A percentile compares a stretch with the other conserved stretches of the same genome.
phyloP scores from a whole-genome alignment of 2,888 invertebrate species.

The Amblyjoppa fuscipennis region DNA sequence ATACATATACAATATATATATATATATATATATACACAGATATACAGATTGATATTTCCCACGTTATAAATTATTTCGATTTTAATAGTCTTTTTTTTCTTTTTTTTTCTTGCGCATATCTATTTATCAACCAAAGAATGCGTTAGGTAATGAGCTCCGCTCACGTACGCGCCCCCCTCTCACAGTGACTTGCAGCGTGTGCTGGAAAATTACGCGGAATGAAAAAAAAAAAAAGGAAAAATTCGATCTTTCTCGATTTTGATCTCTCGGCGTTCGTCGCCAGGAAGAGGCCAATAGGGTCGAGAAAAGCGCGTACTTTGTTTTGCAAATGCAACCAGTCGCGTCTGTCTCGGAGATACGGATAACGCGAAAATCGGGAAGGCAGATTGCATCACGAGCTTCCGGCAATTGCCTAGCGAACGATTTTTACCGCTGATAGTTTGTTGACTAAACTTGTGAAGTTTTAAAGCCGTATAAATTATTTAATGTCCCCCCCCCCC shows the following conservation, averaged over 20 bases:
- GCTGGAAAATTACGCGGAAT: constrained; percentile 44
- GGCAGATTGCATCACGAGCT: constrained; percentile 70
- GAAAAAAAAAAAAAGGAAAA: constrained; percentile 8
- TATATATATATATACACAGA: constrained; percentile 53
- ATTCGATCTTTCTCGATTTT: not conserved
- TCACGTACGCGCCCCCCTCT: constrained; percentile 71
- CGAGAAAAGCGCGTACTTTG: not conserved
- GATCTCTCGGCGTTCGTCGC: not conserved
- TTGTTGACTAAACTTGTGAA: constrained; percentile 72
- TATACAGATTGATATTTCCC: constrained; percentile 72
- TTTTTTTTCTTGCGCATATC: constrained; percentile 65
- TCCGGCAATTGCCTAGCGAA: constrained; percentile 76
- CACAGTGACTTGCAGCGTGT: constrained; percentile 57
- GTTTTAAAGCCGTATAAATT: constrained; percentile 71
- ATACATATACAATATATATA: constrained; percentile 55
- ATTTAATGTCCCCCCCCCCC: constrained; percentile 58
- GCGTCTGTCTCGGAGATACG: constrained; percentile 33
- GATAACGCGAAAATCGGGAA: constrained; percentile 55
- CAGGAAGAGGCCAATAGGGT: not conserved
- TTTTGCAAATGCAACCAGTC: constrained; percentile 7
- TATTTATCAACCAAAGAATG: constrained; percentile 63
- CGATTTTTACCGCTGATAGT: constrained; percentile 79
- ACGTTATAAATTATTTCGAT: constrained; percentile 81
- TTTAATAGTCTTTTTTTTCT: constrained; percentile 80
- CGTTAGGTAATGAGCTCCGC: constrained; percentile 73